Percentiles rank a stretch among this genome's conserved stretches.
phyloP scores from a whole-genome alignment of 2,797 vertebrate genomes.

The Cyclopterus lumpus region DNA sequence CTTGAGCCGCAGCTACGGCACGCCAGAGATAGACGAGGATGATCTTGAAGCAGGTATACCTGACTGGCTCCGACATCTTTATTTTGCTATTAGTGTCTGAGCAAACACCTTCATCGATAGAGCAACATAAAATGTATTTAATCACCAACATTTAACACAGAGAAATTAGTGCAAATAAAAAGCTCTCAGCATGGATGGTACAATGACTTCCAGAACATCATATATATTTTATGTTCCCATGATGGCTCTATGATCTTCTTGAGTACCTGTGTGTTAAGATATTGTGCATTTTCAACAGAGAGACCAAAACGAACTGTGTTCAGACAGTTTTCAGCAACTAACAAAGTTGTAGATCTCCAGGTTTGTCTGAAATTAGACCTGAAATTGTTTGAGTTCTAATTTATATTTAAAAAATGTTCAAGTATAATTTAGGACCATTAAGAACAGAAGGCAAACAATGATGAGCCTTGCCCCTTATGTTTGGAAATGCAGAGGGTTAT shows the following conservation, averaged over 20 bases:
- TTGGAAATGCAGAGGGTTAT: too few relatives aligned
- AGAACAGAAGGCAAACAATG: not conserved
- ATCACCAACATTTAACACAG: not conserved
- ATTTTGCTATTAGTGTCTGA: not conserved
- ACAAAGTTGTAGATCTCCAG: not conserved
- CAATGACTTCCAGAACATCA: not conserved
- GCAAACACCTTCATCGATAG: not conserved
- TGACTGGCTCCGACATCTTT: not conserved
- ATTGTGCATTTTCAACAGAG: not conserved
- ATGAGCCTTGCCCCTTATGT: too few relatives aligned
- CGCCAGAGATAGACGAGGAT: constrained; percentile 97
- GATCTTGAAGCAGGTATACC: constrained; percentile 95
- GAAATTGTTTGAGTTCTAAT: not conserved
- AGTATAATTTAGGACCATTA: not conserved
- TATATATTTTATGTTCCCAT: not conserved
- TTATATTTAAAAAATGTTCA: too few relatives aligned
- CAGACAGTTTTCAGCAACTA: not conserved
- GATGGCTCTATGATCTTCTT: not conserved
- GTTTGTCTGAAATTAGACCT: not conserved
- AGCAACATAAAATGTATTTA: not conserved
- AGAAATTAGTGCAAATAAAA: not conserved
- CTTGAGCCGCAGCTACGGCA: constrained; percentile 95
- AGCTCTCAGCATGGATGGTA: not conserved
- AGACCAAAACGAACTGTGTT: not conserved
- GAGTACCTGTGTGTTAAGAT: not conserved